These are phyloP conservation scores for Microtus oregoni DNA, from an alignment of 2,113 vertebrate species.

Conservation along the genomic window DNA sequence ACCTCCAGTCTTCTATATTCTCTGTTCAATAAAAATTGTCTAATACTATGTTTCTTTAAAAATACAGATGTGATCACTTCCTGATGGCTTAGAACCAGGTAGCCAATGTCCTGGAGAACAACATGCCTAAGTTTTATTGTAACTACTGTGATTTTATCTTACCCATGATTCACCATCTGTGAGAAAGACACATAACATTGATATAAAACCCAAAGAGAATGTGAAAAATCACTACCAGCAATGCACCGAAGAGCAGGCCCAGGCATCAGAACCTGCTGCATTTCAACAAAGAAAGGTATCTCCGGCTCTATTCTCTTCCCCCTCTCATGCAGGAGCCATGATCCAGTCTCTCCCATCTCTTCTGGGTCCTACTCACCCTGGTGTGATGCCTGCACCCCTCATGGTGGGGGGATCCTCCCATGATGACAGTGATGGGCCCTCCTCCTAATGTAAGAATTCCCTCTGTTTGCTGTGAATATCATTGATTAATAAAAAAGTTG, in stretches of 20 bases:
- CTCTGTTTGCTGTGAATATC: too few species aligned
- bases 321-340: background rate
- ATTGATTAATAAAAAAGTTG: too few species aligned
- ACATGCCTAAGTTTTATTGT: background rate
- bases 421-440: background rate
- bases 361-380: background rate
- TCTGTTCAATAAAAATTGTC: background rate
- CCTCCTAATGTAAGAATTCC: background rate
- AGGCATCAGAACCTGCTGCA: background rate
- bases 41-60: background rate
- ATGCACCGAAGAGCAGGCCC: background rate
- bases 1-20: background rate
- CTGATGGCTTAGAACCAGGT: background rate
- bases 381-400: background rate
- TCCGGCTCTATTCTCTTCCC: background rate
- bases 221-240: background rate
- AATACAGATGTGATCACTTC: background rate
- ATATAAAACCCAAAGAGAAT: background rate
- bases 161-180: background rate
- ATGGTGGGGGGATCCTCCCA: too few species aligned
- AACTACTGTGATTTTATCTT: background rate
- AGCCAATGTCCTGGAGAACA: background rate
- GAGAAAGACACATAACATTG: background rate
- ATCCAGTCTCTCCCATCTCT: background rate
- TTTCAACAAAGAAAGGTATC: background rate